These are phyloP conservation scores for Melieria crassipennis DNA, from an alignment of 2,888 invertebrate species.

Conservation along the genomic window DNA sequence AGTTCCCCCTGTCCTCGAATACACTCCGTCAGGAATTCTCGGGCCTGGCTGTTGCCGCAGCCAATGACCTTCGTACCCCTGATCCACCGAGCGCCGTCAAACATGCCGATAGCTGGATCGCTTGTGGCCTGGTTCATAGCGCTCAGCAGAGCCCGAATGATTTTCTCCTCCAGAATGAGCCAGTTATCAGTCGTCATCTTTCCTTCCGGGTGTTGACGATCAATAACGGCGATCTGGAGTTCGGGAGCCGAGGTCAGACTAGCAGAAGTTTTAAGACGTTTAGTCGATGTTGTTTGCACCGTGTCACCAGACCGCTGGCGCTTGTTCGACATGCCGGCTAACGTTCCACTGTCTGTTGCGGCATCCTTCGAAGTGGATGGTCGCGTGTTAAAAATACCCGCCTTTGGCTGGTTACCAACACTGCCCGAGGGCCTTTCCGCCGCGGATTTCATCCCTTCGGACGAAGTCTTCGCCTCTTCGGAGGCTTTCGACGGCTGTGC, in stretches of 20 bases:
- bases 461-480: too few species aligned
- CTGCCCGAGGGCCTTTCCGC: too few species aligned
- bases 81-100: neutral
- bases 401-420: too few species aligned
- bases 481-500: too few species aligned
- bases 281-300: neutral
- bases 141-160: neutral
- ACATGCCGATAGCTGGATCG: neutral
- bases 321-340: neutral
- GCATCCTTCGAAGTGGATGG: neutral
- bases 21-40: neutral
- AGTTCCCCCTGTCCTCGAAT: neutral
- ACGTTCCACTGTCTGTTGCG: neutral
- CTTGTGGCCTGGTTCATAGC: neutral
- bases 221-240: conserved; percentile 10
- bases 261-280: neutral
- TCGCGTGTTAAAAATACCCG: neutral
- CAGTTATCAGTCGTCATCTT: conserved; percentile 8
- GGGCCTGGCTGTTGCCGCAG: neutral
- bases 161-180: conserved; percentile 2
- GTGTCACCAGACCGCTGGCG: neutral
- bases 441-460: too few species aligned
- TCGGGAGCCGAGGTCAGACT: conserved; percentile 2
- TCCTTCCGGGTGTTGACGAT: neutral
- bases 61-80: neutral